Evolutionary conservation across 2,888 invertebrate species (phyloP).

Genomic region (Drosophila putrida): DNA sequence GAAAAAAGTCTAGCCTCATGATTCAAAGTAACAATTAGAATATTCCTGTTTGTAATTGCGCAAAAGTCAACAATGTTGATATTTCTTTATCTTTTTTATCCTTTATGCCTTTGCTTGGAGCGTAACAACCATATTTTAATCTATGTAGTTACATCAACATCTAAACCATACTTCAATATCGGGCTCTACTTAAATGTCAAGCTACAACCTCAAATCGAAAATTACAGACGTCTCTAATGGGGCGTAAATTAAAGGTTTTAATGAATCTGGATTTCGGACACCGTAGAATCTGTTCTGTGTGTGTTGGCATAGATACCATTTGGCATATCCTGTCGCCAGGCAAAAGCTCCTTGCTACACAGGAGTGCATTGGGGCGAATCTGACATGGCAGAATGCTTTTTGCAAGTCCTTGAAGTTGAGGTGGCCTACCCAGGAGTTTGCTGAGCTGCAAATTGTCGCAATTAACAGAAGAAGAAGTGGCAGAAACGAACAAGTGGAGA

Average conservation of each 20-base stretch:
- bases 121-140: too few species aligned
- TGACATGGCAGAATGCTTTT: constrained; percentile 16
- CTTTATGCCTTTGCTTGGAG: too few species aligned
- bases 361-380: constrained; percentile 1
- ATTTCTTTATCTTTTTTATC: too few species aligned
- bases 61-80: too few species aligned
- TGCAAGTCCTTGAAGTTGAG: constrained; percentile 12
- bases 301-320: constrained; percentile 6
- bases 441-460: constrained; percentile 16
- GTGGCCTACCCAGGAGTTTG: neutral
- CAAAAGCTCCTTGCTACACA: neutral
- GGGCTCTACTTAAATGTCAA: neutral
- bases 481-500: too few species aligned
- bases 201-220: neutral
- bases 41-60: too few species aligned
- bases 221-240: neutral
- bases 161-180: too few species aligned
- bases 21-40: too few species aligned
- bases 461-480: constrained; percentile 6
- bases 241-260: neutral
- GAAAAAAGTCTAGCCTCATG: too few species aligned
- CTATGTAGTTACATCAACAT: too few species aligned
- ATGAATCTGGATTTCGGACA: neutral
- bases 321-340: constrained; percentile 8
- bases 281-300: neutral